Evolutionary conservation across 2,888 invertebrate species (phyloP).

Genomic region (Zhengitettix transpicula): DNA sequence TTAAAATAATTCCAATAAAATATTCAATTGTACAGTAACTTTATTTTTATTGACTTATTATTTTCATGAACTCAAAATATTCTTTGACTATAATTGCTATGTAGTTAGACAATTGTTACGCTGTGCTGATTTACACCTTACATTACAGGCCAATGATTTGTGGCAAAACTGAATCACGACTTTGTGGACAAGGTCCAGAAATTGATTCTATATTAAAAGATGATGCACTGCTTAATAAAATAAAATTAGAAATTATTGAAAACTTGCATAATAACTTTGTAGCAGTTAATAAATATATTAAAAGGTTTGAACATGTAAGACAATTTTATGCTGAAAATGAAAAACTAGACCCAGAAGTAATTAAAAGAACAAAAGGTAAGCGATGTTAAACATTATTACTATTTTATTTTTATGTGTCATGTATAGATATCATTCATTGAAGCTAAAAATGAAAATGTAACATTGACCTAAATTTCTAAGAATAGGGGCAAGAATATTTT

Average conservation of each 20-base stretch:
- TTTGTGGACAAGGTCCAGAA: constrained; percentile 56
- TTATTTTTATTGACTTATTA: too few species aligned
- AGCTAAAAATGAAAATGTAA: too few species aligned
- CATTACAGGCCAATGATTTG: constrained; percentile 56
- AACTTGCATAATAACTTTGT: constrained; percentile 43
- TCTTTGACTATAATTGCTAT: too few species aligned
- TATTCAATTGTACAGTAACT: too few species aligned
- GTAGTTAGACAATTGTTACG: too few species aligned
- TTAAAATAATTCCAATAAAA: too few species aligned
- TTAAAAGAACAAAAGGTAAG: constrained; percentile 42
- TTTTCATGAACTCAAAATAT: too few species aligned
- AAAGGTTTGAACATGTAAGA: constrained; percentile 46
- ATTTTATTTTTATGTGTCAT: not conserved
- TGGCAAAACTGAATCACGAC: constrained; percentile 61
- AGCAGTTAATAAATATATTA: constrained; percentile 42
- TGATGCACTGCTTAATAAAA: constrained; percentile 38
- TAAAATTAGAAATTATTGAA: constrained; percentile 38
- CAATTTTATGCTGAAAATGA: constrained; percentile 54
- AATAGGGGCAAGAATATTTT: too few species aligned
- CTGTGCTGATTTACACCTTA: too few species aligned
- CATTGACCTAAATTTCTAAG: too few species aligned
- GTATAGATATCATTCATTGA: too few species aligned
- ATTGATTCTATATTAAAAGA: constrained; percentile 49
- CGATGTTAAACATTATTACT: not conserved
- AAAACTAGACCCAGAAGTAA: constrained; percentile 39